Conservation (phyloP, 2,888 invertebrate genomes). For the Scaptodrosophila latifasciaeformis region DNA sequence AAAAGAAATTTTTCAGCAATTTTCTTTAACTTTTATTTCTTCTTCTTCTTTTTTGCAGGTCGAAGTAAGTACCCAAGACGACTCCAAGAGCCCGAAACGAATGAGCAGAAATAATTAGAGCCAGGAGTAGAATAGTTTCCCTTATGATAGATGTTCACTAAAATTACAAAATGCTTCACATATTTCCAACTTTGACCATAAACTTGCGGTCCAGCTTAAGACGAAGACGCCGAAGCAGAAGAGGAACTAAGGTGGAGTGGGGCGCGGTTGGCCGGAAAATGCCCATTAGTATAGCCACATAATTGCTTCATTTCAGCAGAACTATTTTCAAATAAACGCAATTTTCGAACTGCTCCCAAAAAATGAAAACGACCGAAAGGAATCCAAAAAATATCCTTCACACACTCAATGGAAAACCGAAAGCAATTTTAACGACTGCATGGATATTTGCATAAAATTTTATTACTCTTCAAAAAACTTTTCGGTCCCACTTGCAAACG, state of each 20-base stretch:
- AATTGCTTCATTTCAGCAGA: constrained; percentile 71
- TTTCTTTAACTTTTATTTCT: constrained; percentile 32
- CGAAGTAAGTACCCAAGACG: constrained; percentile 72
- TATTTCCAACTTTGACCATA: not conserved
- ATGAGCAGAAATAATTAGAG: too few species aligned
- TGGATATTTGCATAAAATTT: constrained; percentile 21
- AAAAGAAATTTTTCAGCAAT: constrained; percentile 14
- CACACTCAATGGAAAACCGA: constrained; percentile 6
- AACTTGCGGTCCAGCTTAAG: constrained; percentile 27
- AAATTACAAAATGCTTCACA: constrained; percentile 55
- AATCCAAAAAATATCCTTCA: too few species aligned
- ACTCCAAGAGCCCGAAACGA: too few species aligned
- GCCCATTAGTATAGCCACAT: constrained; percentile 74
- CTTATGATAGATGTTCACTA: constrained; percentile 53
- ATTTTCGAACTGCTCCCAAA: too few species aligned
- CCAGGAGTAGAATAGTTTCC: too few species aligned
- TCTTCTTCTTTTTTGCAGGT: constrained; percentile 70
- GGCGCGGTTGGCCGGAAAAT: constrained; percentile 50
- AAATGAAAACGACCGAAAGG: too few species aligned
- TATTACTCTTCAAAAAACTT: constrained; percentile 14
- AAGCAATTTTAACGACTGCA: constrained; percentile 27
- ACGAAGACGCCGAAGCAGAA: not conserved
- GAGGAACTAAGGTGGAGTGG: too few species aligned
- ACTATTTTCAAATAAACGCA: constrained; percentile 41
- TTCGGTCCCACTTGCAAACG: too few species aligned